Base-by-base conservation (phyloP, 2,888 invertebrate genomes). In the Drosophila anomalata region DNA sequence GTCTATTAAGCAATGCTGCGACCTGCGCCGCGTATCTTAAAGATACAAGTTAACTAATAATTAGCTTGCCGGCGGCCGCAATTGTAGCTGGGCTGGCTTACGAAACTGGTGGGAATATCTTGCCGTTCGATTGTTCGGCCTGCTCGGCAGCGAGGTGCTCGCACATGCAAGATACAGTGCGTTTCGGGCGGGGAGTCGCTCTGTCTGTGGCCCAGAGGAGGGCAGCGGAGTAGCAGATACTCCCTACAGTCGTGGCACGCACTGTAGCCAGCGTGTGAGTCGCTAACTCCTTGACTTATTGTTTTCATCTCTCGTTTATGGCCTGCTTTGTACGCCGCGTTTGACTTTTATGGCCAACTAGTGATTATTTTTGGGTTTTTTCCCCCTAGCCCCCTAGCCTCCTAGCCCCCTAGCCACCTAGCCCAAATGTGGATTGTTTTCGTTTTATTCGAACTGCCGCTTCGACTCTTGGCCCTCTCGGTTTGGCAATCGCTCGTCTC, bases 11-110 rank as follows among this genome's bases (percentile, higher is more conserved):
- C 87, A 81, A 81, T 83, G 87, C 69, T 69, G 61, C 50, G 72
- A 50, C 72, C 39, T 33, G 41, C 26, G 73, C 60, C 73, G 76
- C 60, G 76, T 82, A 79, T 85, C 82, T 81, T 83, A 85, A 85
- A 83, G 88, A 83, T 83, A 88, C 86, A 87, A 86, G 84, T 85
- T 85, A 85, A 85, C 84, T 88, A 86, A 83, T 85, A 86, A 85
- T 86, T 84, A 84, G 83, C 75, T 77, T 66, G 63, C 65, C 67
- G 53, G 67, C 79, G 60, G 61, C 68, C 79, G 70, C 80, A 84
- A 82, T 85, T 83, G 86, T 77, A 85, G 79, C 76, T 44, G 42
- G 22, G 22, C 22, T 56, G 58, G 48, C 66, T 87, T 87, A 88
- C 86, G 84, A 86, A 87, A 84, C 82, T 65, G 65, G 81, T 76